A percentile compares a stretch with the other conserved stretches of the same genome.
Conservation (phyloP, 2,797 vertebrate genomes). For the Tokudaia tokunoshimensis region DNA sequence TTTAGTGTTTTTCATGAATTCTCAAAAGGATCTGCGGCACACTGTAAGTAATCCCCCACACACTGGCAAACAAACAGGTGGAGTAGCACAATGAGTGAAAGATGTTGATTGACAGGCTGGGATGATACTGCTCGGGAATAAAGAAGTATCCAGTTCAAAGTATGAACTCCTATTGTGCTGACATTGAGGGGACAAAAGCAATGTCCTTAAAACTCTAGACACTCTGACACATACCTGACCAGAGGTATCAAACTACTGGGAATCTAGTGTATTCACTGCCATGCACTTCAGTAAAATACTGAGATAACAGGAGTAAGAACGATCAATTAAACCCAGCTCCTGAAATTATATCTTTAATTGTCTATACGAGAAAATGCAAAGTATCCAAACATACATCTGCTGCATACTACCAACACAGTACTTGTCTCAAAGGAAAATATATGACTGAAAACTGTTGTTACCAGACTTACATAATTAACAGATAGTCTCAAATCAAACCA, state of each 20-base stretch:
- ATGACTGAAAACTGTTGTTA: background rate
- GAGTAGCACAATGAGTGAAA: background rate
- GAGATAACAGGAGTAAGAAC: constrained; percentile 15
- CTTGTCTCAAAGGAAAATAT: constrained; percentile 27
- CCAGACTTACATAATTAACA: constrained; percentile 54
- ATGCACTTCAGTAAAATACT: constrained; percentile 7
- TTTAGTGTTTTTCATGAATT: constrained; percentile 49
- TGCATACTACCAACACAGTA: background rate
- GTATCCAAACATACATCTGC: background rate
- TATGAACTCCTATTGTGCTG: background rate
- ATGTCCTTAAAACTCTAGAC: background rate
- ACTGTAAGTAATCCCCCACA: background rate
- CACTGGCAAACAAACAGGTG: constrained; percentile 20
- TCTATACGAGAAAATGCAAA: constrained; percentile 47
- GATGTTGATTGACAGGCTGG: background rate
- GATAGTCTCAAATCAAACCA: background rate
- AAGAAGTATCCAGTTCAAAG: background rate
- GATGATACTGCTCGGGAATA: constrained; percentile 13
- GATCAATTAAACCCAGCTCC: background rate
- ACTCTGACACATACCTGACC: background rate
- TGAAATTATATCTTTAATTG: constrained; percentile 48
- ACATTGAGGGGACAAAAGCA: background rate
- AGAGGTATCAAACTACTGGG: background rate
- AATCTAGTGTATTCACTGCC: background rate
- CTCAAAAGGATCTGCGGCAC: background rate